Base-by-base conservation (phyloP, 2,888 invertebrate species). In the Leptogaster cylindrica region DNA sequence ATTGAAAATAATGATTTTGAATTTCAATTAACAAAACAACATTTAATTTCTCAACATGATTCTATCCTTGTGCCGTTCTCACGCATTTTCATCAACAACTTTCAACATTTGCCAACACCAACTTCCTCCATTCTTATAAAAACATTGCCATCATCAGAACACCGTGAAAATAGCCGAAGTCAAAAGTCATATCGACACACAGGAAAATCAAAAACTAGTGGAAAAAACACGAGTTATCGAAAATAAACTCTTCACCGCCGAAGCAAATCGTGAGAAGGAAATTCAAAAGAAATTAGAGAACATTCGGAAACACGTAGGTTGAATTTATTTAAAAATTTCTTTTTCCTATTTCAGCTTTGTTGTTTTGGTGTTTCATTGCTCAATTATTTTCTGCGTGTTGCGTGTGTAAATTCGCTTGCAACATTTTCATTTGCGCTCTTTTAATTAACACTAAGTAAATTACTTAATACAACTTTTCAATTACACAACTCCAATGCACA, bases 281-380 rank as follows among this genome's bases (percentile, higher is more conserved):
- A 87, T 93, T 72, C 90, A 91, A 83, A 91, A 89, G 83, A 90
- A 91, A 84, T 85, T 93, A 80, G 92, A 93, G 80, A 88, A 87
- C 80, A 88, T 90, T 77, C 91, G 90, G 82, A 90, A 91, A 83
- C 89, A 91, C 86, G 93, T 93, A 87, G 80, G 89, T 85, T 81
- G 76, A 46, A 64, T 74, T 65, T 71, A 58, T 69, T 69, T 66
- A 69, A 58, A 69, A 63, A 66, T 66, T 65, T 61, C 68, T 70
- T 12, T 41, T 12, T 14, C 14, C 44, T 70, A 66, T 68, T 58
- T 63, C 36, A 61, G 16, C 52, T 67, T 10, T 1, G 7, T 12
- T 6, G 25, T 27, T 23, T 27, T 27, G 12, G 12, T 2, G 3
- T 48, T 48, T 48, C 10, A 18, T 3, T 2, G 12, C 1, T 25